phyloP scores from a whole-genome alignment of 2,888 invertebrate genomes.

The Osedax frankpressi region DNA sequence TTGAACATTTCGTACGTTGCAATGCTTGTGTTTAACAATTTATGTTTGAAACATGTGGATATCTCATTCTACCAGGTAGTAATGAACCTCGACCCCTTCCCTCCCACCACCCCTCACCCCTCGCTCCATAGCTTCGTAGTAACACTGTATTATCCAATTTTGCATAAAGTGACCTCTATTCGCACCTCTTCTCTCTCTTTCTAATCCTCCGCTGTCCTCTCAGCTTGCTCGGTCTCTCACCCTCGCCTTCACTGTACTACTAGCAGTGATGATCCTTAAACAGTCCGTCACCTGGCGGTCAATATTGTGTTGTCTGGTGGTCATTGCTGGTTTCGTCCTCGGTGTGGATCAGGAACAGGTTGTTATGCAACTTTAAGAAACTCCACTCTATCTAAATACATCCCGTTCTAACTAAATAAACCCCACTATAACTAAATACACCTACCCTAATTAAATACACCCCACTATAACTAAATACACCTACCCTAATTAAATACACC shows the following conservation, averaged over 20 bases:
- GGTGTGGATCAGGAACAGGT: conserved; percentile 41
- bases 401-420: no score
- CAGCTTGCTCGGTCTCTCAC: conserved; percentile 43
- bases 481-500: no score
- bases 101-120: conserved; percentile 9
- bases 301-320: conserved; percentile 35
- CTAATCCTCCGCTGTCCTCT: conserved; percentile 14
- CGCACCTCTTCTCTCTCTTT: conserved; percentile 9
- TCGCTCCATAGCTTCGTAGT: conserved; percentile 13
- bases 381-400: no score
- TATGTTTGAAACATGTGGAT: conserved; percentile 43
- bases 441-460: no score
- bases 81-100: not conserved
- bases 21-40: conserved; percentile 42
- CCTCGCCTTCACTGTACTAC: conserved; percentile 41
- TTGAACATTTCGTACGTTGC: conserved; percentile 36
- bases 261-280: conserved; percentile 36
- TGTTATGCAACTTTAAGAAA: no score
- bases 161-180: no score
- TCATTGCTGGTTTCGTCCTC: conserved; percentile 40
- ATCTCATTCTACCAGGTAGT: conserved; percentile 40
- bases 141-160: no score
- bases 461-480: no score
- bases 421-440: no score
- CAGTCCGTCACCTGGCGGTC: conserved; percentile 31